Evolutionary conservation across 2,113 vertebrate species (phyloP).

Genomic region (Tenrec ecaudatus): DNA sequence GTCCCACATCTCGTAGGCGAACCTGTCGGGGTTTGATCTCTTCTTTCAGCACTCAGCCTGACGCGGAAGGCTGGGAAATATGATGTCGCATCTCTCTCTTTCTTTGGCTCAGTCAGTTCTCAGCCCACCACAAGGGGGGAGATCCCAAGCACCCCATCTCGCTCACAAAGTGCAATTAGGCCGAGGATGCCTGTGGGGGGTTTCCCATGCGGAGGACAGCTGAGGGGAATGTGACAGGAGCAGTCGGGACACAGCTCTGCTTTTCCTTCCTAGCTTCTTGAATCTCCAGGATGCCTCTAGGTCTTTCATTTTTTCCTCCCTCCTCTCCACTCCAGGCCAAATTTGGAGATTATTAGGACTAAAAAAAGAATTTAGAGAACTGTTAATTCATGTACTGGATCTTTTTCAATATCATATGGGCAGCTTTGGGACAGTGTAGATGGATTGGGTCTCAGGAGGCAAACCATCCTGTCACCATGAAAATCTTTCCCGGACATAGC

Average conservation of each 20-base stretch:
- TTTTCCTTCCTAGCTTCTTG: too few species aligned
- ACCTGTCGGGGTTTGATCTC: slow-evolving; percentile 35
- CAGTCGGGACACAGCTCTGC: background rate
- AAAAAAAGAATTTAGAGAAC: background rate
- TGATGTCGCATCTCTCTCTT: background rate
- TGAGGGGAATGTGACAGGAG: background rate
- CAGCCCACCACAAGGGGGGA: background rate
- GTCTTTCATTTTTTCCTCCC: background rate
- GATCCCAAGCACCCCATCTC: background rate
- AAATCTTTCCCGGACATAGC: background rate
- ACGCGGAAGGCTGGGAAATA: background rate
- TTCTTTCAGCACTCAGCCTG: background rate
- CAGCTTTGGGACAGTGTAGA: background rate
- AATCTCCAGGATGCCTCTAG: background rate
- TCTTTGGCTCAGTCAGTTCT: background rate
- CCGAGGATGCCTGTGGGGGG: background rate
- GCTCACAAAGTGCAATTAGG: background rate
- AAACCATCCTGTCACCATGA: background rate
- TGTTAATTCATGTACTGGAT: background rate
- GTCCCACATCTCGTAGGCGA: background rate
- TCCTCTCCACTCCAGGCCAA: background rate
- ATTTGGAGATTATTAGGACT: background rate
- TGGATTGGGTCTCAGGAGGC: background rate
- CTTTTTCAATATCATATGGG: rapidly evolving
- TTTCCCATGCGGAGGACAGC: too few species aligned